Evolutionary conservation across 2,113 vertebrate species (phyloP), one percentile per base, ranked within the genome.

Genomic region (Piprites chloris): DNA sequence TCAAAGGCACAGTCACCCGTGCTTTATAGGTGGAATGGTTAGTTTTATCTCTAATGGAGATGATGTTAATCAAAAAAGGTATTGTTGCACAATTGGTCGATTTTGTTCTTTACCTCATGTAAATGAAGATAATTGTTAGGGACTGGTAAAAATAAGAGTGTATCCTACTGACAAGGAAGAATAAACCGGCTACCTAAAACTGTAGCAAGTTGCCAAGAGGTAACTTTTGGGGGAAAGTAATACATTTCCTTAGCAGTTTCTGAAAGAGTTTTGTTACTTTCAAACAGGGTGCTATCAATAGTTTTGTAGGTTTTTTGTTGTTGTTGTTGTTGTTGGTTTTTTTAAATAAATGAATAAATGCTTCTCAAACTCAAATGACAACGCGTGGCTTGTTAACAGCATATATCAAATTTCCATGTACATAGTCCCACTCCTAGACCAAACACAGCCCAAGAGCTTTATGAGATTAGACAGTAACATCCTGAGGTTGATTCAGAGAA

Each of bases 401-500:
- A 63, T 2, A 80, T 27, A 61, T 65, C 21, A 10, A 28, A n/a
- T 44, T 86, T 78, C 42, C 58, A 73, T 0, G 0, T 41, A 44
- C 53, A n/a, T 78, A 72, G n/a, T 62, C 61, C 33, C 61, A 49
- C 39, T 41, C 19, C 67, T 47, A 88, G 71, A 33, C 59, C 76
- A 84, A 94, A 94, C 90, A 88, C 30, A 89, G 56, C 91, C 44
- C n/a, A 82, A 83, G 58, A 87, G 76, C 61, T 67, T 44, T 72
- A 59, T 9, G 13, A 90, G 56, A 76, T 81, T 82, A 93, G 82
- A 80, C 87, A 90, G 53, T 63, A 95, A 91, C 94, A 95, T 81
- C 87, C 92, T 88, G 85, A 66, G 86, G 83, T 58, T 96, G 93
- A 95, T 94, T 95, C 90, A 96, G 79, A 88, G 85, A 74, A 93